Evolutionary conservation across 2,113 vertebrate genomes (phyloP).

Genomic region (Raja brachyura): DNA sequence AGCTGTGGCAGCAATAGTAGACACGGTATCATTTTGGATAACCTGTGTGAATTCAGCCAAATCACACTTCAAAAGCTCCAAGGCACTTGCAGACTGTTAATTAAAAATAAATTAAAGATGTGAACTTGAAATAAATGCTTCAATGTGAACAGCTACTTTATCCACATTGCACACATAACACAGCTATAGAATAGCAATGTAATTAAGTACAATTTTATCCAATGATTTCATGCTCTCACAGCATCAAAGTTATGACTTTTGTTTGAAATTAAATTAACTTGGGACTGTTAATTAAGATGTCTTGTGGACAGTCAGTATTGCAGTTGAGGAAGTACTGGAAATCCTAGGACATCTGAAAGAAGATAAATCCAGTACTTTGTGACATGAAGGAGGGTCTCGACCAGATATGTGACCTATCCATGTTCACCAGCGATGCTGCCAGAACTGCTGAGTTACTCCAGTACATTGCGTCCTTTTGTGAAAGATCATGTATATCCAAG

Average conservation of each 20-base stretch:
- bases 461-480: too few species aligned
- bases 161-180: background rate
- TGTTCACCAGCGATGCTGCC: too few species aligned
- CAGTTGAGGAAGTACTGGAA: too few species aligned
- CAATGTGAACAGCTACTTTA: background rate
- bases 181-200: background rate
- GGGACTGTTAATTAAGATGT: too few species aligned
- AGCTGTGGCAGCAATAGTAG: slow-evolving; percentile 29
- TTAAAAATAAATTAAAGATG: background rate
- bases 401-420: too few species aligned
- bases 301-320: too few species aligned
- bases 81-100: slow-evolving; percentile 18
- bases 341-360: too few species aligned
- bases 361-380: too few species aligned
- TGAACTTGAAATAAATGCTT: background rate
- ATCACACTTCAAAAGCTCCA: slow-evolving; percentile 15
- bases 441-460: too few species aligned
- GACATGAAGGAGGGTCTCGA: too few species aligned
- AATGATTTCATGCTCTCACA: background rate
- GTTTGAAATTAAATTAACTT: background rate
- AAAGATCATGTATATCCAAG: too few species aligned
- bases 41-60: slow-evolving; percentile 24
- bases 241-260: background rate
- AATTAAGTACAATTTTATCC: background rate
- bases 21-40: slow-evolving; percentile 33